Base-by-base conservation (phyloP, 2,113 vertebrate genomes). In the Muntiacus muntjak region DNA sequence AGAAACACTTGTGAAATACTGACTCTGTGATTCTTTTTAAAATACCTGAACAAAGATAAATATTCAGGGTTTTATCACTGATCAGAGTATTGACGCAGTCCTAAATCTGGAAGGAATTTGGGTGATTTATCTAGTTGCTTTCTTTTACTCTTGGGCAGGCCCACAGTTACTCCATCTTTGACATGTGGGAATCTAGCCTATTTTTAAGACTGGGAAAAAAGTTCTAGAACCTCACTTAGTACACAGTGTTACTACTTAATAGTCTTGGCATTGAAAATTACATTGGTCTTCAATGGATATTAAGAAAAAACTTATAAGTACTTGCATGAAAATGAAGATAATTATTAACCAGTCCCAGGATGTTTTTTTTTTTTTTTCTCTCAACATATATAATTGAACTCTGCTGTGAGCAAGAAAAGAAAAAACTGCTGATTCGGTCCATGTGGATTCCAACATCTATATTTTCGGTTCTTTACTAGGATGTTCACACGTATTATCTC, bases 91-190 rank as follows among this genome's bases (percentile, higher is more conserved):
- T 89, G 86, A 89, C 6, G 23, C 8, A 82, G 47, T 84, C 45
- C 16, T 64, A 58, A 92, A 55, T 91, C 83, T 97, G 88, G 60
- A 67, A 97, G 81, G 36, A 83, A 94, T 94, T 58, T 92, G 64
- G 1, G 14, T 86, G 45, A 60, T 89, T 74, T 74, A 60, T 87
- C 50, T 94, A 62, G 52, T 78, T 92, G 50, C 26, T 95, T 50
- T 50, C 28, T 92, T 78, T 74, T 74, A 52, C 11, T 54, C 33
- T 91, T 78, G 90, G 15, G 57, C 11, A 81, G 52, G 60, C 85
- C 47, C 28, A 78, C 3, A 62, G 2, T 97, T 47, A 62, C 88
- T 97, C 54, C 50, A 60, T 94, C 76, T 94, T 83, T 95, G 58
- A 62, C 71, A 93, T 83, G 62, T 54, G 78, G 76, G 45, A 82